Percentiles rank a stretch among this genome's conserved stretches.
phyloP scores from a whole-genome alignment of 1,140 invertebrate genomes.

The Protaetia brevitarsis region DNA sequence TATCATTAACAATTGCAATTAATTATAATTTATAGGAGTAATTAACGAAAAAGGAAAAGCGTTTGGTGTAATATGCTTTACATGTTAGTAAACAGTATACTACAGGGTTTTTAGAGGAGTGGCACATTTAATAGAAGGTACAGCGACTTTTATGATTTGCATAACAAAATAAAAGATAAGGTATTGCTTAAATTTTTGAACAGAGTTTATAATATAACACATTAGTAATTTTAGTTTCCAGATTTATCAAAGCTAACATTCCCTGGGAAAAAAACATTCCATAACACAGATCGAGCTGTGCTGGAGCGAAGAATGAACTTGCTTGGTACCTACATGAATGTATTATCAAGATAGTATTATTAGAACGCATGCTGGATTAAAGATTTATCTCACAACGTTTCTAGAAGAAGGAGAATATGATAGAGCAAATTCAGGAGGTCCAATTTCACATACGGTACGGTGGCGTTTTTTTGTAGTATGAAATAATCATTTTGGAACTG shows the following conservation, averaged over 20 bases:
- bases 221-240: slow-evolving; percentile 75
- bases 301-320: slow-evolving; percentile 82
- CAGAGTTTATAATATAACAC: too few species aligned
- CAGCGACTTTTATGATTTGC: slow-evolving; percentile 88
- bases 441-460: slow-evolving; percentile 58
- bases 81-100: slow-evolving; percentile 67
- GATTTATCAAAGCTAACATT: slow-evolving; percentile 77
- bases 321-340: slow-evolving; percentile 80
- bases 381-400: slow-evolving; percentile 70
- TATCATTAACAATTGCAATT: neutral
- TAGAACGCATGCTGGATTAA: slow-evolving; percentile 62
- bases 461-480: too few species aligned
- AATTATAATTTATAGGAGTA: slow-evolving; percentile 55
- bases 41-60: slow-evolving; percentile 76
- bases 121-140: slow-evolving; percentile 82
- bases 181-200: too few species aligned
- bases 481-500: too few species aligned
- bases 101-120: slow-evolving; percentile 66
- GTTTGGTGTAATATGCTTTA: slow-evolving; percentile 88
- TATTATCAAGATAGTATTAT: slow-evolving; percentile 63
- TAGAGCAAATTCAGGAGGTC: slow-evolving; percentile 58
- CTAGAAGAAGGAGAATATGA: slow-evolving; percentile 79
- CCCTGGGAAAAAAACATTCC: slow-evolving; percentile 91
- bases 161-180: slow-evolving; percentile 73
- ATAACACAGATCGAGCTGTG: slow-evolving; percentile 85